Evolutionary conservation across 2,888 invertebrate genomes (phyloP), one percentile per base, ranked within the genome.

Genomic region (Smittia sp.): DNA sequence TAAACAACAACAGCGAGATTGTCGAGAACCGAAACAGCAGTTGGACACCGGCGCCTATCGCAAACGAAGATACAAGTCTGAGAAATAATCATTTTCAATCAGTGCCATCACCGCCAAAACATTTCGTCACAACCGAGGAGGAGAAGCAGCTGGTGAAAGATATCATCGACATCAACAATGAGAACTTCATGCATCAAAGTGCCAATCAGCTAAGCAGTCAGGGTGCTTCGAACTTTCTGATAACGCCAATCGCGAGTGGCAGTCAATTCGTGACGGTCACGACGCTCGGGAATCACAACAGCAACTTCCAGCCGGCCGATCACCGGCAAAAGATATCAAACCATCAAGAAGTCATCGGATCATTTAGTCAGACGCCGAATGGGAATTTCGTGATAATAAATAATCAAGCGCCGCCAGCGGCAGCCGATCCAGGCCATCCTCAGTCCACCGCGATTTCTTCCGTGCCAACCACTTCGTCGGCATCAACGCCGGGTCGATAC

Each of bases 401-500:
- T 54, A 69, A 32, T 32, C 69, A 69, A 32, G 20, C n/a, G 54
- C n/a, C 27, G 54, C n/a, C 27, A 62, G 2, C 11, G 4, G 11
- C 63, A 1, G 63, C 15, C 9, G 27, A 63, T 27, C 15, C n/a
- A 63, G 52, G 15, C 52, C 52, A 69, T 18, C 69, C 52, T 15
- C 32, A 22, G 32, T 18, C 69, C 1, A 54, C 52, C 11, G 27
- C 38, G 24, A 38, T 20, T 39, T 46, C 67, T 11, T 52, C 15
- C 20, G 52, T 32, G 54, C 52, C 62, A 39, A 58, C 39, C 22
- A 62, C 72, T 0, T 20, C 62, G 13, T 11, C 52, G 11, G 38
- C 22, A 38, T 68, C 73, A 68, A 32, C 58, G 38, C 74, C 75
- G 79, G 92, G 91, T 72, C 90, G 92, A 77, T 90, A 94, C 83